These are phyloP conservation scores for Fopius arisanus DNA, from an alignment of 1,140 invertebrate genomes.

Conservation along the genomic window DNA sequence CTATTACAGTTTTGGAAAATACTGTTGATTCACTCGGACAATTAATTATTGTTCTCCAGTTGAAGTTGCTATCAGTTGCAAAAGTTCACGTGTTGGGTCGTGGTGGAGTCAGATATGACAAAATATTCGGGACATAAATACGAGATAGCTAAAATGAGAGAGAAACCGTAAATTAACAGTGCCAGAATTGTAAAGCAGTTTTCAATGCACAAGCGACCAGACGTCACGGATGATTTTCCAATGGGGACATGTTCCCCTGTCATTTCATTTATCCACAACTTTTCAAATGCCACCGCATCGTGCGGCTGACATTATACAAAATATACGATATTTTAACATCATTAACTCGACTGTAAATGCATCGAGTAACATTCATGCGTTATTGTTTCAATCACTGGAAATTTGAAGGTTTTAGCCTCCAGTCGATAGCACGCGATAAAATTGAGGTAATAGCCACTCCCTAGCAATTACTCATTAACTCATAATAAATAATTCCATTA, in stretches of 20 bases:
- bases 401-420: neutral
- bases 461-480: neutral
- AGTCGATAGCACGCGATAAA: neutral
- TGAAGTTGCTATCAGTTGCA: neutral
- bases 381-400: neutral
- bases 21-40: no score
- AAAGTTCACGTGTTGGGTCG: neutral
- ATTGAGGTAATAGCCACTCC: neutral
- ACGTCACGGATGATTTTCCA: conserved; percentile 29
- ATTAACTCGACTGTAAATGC: neutral
- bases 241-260: conserved; percentile 6
- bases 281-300: conserved; percentile 6
- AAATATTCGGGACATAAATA: neutral
- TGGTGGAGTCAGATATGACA: neutral
- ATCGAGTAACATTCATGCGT: neutral
- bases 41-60: neutral
- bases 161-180: neutral
- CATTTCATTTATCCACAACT: neutral
- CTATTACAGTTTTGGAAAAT: neutral
- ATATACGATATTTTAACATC: neutral
- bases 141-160: neutral
- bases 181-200: conserved; percentile 6
- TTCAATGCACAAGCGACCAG: conserved; percentile 3
- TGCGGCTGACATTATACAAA: neutral
- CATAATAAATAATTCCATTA: neutral